Evolutionary conservation across 2,888 invertebrate species (phyloP).

Genomic region (Apamea sordens): DNA sequence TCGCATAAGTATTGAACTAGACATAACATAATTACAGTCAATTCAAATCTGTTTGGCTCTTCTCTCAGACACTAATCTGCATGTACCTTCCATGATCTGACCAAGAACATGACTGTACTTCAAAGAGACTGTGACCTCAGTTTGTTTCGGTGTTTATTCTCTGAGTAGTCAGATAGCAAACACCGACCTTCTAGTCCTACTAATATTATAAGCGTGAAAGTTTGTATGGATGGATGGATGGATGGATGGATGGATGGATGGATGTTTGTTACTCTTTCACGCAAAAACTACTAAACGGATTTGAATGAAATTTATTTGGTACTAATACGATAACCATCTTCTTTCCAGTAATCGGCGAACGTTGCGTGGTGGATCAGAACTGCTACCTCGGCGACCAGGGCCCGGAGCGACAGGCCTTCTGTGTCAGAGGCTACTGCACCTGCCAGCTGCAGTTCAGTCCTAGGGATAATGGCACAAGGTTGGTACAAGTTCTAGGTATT

Average conservation of each 20-base stretch:
- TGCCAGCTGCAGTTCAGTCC: constrained; percentile 87
- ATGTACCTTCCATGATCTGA: background rate
- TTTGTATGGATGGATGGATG: too few species aligned
- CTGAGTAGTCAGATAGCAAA: background rate
- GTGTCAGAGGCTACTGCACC: constrained; percentile 86
- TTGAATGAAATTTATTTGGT: too few species aligned
- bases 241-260: too few species aligned
- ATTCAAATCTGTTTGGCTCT: too few species aligned
- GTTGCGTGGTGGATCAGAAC: constrained; percentile 86
- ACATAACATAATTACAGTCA: too few species aligned
- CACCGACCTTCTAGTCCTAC: too few species aligned
- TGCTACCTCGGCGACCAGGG: constrained; percentile 81
- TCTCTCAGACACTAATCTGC: too few species aligned
- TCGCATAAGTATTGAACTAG: too few species aligned
- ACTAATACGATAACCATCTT: background rate
- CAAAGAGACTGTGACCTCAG: background rate
- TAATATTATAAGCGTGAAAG: too few species aligned
- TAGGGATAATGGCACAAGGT: constrained; percentile 87
- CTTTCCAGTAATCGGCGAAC: constrained; percentile 83
- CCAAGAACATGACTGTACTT: background rate
- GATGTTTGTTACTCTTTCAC: too few species aligned
- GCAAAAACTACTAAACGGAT: too few species aligned
- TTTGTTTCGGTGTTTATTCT: too few species aligned
- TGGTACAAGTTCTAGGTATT: background rate
- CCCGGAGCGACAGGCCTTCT: constrained; percentile 82